A percentile compares a stretch with the other conserved stretches of the same genome.
phyloP scores from a whole-genome alignment of 2,113 vertebrate species.

The Pygoscelis adeliae region DNA sequence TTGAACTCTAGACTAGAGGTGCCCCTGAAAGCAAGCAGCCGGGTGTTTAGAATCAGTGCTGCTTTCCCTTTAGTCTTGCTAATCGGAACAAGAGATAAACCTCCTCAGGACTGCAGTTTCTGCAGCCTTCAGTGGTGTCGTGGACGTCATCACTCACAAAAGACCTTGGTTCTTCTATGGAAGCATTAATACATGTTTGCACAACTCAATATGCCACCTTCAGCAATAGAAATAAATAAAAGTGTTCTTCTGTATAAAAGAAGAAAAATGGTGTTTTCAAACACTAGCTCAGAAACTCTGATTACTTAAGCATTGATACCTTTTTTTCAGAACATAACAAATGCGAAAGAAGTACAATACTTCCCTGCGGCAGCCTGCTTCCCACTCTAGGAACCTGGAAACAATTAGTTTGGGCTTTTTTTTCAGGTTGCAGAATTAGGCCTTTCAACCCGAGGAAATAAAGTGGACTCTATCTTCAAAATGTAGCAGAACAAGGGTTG shows the following conservation, averaged over 20 bases:
- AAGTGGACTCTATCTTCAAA: neutral
- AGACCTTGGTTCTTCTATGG: neutral
- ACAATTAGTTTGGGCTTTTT: neutral
- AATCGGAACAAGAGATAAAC: neutral
- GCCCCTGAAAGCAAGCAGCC: neutral
- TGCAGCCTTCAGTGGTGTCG: neutral
- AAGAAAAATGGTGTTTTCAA: neutral
- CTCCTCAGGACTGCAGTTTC: neutral
- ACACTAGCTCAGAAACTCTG: neutral
- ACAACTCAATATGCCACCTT: neutral
- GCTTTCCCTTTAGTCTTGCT: neutral
- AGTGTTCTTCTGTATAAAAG: neutral
- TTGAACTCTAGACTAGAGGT: neutral
- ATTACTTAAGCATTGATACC: neutral
- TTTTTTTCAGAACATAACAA: neutral
- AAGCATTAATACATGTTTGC: neutral
- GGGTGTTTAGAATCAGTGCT: neutral
- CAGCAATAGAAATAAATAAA: neutral
- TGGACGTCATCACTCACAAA: neutral
- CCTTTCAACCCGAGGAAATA: neutral
- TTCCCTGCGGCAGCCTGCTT: accelerated
- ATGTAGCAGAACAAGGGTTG: neutral
- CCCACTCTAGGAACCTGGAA: neutral
- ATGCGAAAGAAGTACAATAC: neutral
- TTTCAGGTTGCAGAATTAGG: neutral